Evolutionary conservation across 30 jellyfish, hydroid and myxozoan species (phyloP).

Genomic region (Sanderia malayensis): DNA sequence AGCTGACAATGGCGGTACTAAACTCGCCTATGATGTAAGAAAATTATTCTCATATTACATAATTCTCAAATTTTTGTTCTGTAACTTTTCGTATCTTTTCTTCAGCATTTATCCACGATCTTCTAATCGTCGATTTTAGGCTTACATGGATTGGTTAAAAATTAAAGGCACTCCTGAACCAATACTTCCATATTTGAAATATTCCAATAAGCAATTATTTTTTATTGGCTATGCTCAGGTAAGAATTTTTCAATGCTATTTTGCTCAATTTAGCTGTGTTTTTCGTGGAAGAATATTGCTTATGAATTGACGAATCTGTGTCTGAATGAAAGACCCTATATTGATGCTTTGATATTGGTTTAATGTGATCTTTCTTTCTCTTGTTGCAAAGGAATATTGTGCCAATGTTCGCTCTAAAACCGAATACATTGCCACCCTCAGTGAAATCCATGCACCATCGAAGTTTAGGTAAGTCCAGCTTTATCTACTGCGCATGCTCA

Average conservation of each 20-base stretch:
- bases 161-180: slow-evolving; percentile 71
- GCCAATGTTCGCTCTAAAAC: slow-evolving; percentile 93
- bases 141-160: slow-evolving; percentile 82
- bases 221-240: slow-evolving; percentile 98
- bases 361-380: neutral
- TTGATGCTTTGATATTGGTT: too few species aligned
- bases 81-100: neutral
- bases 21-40: slow-evolving; percentile 79
- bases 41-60: too few species aligned
- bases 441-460: slow-evolving; percentile 98
- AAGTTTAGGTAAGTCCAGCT: slow-evolving; percentile 72
- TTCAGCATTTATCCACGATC: too few species aligned
- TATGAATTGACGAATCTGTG: too few species aligned
- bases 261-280: neutral
- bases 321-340: too few species aligned
- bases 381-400: slow-evolving; percentile 83
- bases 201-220: slow-evolving; percentile 69
- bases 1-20: slow-evolving; percentile 98
- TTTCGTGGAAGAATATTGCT: neutral
- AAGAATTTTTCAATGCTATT: slow-evolving; percentile 2
- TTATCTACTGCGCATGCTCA: too few species aligned
- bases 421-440: slow-evolving; percentile 88
- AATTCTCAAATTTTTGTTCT: too few species aligned
- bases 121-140: too few species aligned
- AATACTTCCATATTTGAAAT: slow-evolving; percentile 58